phyloP scores from a whole-genome alignment of 2,797 vertebrate species.

The Anguilla marmorata region DNA sequence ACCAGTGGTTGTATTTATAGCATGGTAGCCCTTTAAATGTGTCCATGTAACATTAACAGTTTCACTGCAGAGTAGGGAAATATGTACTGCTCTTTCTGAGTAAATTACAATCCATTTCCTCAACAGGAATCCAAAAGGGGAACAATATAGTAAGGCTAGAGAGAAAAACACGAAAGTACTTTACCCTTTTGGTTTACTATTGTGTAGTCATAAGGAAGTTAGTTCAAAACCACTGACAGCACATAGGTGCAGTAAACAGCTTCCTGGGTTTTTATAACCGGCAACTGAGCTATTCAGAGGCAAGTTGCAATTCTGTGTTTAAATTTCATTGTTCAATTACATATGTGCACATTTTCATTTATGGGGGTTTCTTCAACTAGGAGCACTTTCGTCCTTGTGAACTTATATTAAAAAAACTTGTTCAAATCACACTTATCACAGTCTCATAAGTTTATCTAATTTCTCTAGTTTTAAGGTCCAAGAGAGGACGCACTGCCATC shows the following conservation, averaged over 20 bases:
- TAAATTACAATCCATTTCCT: not conserved
- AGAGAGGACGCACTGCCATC: no score
- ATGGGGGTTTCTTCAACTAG: no score
- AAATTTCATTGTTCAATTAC: not conserved
- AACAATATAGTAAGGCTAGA: not conserved
- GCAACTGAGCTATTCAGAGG: not conserved
- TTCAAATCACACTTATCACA: no score
- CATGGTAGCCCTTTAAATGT: not conserved
- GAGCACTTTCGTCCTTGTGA: no score
- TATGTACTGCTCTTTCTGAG: not conserved
- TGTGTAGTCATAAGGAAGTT: constrained; percentile 3
- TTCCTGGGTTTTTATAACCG: not conserved
- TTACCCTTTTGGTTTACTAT: not conserved
- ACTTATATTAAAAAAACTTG: no score
- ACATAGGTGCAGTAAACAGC: not conserved
- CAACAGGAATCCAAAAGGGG: not conserved
- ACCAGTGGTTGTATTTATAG: not conserved
- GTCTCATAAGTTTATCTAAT: no score
- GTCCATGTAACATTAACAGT: not conserved
- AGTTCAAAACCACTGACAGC: not conserved
- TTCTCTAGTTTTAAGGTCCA: no score
- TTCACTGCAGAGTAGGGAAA: not conserved
- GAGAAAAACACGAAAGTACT: not conserved
- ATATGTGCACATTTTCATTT: not conserved
- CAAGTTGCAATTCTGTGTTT: not conserved